These are phyloP conservation scores for Synanthedon formicaeformis DNA, from an alignment of 2,888 invertebrate species.

Conservation along the genomic window DNA sequence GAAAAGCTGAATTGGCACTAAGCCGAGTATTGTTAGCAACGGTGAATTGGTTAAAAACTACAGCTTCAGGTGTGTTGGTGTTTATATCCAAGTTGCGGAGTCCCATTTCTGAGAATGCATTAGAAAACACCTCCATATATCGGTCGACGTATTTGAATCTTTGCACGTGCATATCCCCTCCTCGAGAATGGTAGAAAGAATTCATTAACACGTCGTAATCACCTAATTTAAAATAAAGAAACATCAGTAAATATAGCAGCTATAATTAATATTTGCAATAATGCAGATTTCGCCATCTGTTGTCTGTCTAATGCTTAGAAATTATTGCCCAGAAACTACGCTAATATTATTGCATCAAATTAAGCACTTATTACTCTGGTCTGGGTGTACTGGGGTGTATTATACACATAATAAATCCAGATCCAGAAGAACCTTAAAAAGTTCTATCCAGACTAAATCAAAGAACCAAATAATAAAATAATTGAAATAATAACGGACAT, in stretches of 20 bases:
- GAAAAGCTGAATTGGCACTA: conserved; percentile 54
- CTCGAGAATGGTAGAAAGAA: conserved; percentile 54
- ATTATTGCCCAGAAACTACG: too few relatives aligned
- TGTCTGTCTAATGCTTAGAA: background rate
- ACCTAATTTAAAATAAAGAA: conserved; percentile 25
- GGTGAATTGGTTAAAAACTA: conserved; percentile 54
- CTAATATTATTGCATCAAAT: too few relatives aligned
- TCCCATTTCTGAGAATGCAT: conserved; percentile 56
- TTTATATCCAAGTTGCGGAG: conserved; percentile 51
- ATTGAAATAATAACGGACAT: too few relatives aligned
- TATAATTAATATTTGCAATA: background rate
- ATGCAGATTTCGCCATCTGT: background rate
- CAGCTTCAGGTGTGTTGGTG: conserved; percentile 50
- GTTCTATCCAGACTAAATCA: too few relatives aligned
- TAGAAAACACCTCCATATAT: conserved; percentile 47
- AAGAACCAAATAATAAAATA: too few relatives aligned
- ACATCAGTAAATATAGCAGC: background rate
- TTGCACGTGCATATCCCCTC: conserved; percentile 58
- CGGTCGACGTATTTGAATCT: conserved; percentile 53
- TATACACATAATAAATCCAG: too few relatives aligned
- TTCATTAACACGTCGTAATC: conserved; percentile 61
- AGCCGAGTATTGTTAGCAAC: conserved; percentile 53
- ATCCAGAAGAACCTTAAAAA: too few relatives aligned
- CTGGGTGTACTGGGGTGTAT: too few relatives aligned
- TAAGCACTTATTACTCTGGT: too few relatives aligned